Conservation (phyloP, 2,888 invertebrate species). For the Anticlea derivata region DNA sequence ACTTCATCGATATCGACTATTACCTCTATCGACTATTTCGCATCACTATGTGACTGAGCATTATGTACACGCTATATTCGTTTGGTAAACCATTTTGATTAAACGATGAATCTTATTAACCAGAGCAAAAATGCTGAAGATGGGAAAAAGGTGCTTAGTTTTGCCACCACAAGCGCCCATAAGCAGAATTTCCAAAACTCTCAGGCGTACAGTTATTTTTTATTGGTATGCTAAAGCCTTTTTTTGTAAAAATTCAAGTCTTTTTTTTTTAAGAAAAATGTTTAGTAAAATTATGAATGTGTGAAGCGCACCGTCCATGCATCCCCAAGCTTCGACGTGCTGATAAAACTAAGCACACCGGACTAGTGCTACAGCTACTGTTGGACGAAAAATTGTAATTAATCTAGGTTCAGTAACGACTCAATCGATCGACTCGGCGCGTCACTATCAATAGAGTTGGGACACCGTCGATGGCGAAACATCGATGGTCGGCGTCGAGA, state of each 20-base stretch:
- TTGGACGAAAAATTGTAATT: slow-evolving; percentile 78
- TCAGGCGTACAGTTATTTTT: slow-evolving; percentile 12
- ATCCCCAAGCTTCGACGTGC: slow-evolving; percentile 40
- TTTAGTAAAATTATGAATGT: slow-evolving; percentile 19
- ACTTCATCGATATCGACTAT: slow-evolving; percentile 32
- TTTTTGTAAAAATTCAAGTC: slow-evolving; percentile 34
- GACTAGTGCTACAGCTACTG: slow-evolving; percentile 67
- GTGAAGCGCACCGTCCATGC: slow-evolving; percentile 21
- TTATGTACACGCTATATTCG: slow-evolving; percentile 60
- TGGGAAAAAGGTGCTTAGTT: slow-evolving; percentile 62
- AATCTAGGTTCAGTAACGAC: slow-evolving; percentile 58
- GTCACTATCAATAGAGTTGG: slow-evolving; percentile 28
- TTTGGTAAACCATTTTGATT: slow-evolving; percentile 44
- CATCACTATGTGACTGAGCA: slow-evolving; percentile 61
- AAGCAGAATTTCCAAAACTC: slow-evolving; percentile 30
- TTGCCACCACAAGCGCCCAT: slow-evolving; percentile 50
- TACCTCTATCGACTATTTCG: slow-evolving; percentile 37
- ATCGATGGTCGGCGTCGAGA: slow-evolving; percentile 30
- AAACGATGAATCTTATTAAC: slow-evolving; percentile 37
- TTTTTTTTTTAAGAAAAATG: slow-evolving; percentile 22
- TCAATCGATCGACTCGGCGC: slow-evolving; percentile 51
- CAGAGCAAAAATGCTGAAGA: slow-evolving; percentile 63
- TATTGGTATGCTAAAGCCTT: slow-evolving; percentile 36
- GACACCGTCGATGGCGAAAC: slow-evolving; percentile 21
- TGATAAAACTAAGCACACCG: slow-evolving; percentile 70